Conservation (phyloP, 2,797 vertebrate genomes). For the Poliocrania exsul region DNA sequence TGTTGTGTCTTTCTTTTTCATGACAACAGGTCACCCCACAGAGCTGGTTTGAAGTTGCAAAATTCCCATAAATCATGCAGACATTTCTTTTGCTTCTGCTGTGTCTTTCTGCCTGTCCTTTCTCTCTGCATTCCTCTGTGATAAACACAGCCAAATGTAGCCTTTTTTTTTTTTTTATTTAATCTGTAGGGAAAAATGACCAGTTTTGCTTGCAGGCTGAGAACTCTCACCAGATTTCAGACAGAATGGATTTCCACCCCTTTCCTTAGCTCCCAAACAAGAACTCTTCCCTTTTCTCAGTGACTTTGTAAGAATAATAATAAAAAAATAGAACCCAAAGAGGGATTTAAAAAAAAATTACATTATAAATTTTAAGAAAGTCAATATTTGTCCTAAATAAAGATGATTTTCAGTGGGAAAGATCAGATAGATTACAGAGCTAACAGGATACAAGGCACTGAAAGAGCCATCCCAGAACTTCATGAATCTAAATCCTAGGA, state of each 20-base stretch:
- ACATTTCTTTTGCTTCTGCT: neutral
- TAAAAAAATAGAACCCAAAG: neutral
- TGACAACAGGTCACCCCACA: neutral
- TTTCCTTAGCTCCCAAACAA: neutral
- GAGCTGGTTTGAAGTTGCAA: neutral
- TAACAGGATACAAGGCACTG: neutral
- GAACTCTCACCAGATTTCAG: neutral
- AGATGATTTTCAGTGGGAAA: neutral
- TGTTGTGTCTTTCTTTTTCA: neutral
- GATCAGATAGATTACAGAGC: neutral
- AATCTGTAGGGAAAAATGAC: slow-evolving; percentile 8
- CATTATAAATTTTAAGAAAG: neutral
- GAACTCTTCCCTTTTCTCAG: neutral
- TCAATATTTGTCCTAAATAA: neutral
- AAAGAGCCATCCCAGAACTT: neutral
- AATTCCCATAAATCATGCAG: slow-evolving; percentile 27
- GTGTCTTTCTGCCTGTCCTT: neutral
- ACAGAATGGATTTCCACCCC: slow-evolving; percentile 26
- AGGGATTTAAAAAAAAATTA: neutral
- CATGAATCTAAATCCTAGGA: neutral
- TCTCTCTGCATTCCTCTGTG: neutral
- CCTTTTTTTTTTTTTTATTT: neutral
- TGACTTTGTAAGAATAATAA: neutral
- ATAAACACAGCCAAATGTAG: slow-evolving; percentile 25
- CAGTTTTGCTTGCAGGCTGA: slow-evolving; percentile 1